phyloP scores from a whole-genome alignment of 53 echinoderm and acorn worm genomes.

The Mesocentrotus franciscanus region DNA sequence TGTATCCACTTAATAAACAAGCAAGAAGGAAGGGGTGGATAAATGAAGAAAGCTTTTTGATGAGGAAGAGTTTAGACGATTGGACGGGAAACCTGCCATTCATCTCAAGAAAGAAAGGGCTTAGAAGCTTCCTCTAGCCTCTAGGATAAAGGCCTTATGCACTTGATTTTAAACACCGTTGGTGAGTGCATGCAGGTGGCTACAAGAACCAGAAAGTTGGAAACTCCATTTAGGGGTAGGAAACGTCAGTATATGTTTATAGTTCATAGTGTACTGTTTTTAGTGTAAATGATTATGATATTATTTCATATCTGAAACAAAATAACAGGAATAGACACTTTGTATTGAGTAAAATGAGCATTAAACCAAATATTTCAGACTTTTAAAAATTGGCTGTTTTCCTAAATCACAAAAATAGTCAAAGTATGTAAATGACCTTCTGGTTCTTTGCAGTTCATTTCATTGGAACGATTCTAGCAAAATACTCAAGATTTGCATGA shows the following conservation, averaged over 20 bases:
- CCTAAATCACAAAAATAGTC: no score
- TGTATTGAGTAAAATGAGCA: no score
- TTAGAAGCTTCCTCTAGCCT: background rate
- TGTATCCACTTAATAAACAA: background rate
- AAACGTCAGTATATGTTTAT: background rate
- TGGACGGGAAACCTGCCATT: background rate
- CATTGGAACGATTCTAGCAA: background rate
- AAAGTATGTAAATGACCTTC: no score
- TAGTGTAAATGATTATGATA: background rate
- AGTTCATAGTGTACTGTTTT: background rate
- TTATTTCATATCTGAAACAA: background rate
- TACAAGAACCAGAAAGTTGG: background rate
- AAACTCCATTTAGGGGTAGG: background rate
- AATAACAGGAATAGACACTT: background rate
- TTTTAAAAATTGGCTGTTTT: no score
- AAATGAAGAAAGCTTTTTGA: background rate
- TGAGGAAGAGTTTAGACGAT: background rate
- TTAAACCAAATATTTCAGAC: no score
- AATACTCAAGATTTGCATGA: background rate
- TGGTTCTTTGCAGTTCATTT: no score
- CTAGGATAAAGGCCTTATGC: no score
- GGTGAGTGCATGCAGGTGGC: background rate
- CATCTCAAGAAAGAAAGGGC: no score
- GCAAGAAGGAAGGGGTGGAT: background rate
- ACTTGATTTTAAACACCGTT: background rate